Percentiles rank a stretch among this genome's conserved stretches.
Conservation (phyloP, 2,113 vertebrate genomes). For the Synodontis membranacea region DNA sequence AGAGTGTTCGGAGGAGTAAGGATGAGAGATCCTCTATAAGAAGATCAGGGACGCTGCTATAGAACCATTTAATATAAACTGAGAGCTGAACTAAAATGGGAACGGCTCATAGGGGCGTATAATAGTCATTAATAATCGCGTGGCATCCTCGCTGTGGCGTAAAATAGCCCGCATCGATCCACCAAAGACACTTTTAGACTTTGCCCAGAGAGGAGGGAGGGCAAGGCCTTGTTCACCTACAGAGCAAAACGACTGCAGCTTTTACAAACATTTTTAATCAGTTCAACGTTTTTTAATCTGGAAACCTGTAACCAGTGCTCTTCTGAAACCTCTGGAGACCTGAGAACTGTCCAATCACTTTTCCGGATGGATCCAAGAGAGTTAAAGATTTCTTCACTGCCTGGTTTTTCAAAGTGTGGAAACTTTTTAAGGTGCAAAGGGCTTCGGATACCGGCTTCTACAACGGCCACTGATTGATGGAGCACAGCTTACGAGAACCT, state of each 20-base stretch:
- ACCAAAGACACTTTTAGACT: too few species aligned
- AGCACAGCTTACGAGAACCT: neutral
- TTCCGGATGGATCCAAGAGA: neutral
- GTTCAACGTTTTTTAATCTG: neutral
- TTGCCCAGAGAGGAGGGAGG: neutral
- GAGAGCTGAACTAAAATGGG: neutral
- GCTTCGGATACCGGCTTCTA: neutral
- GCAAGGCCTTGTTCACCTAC: neutral
- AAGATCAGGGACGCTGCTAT: too few species aligned
- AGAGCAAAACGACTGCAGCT: neutral
- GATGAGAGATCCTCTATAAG: too few species aligned
- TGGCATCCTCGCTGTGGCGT: too few species aligned
- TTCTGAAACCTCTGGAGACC: neutral
- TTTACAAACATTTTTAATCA: neutral
- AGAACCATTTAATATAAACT: neutral
- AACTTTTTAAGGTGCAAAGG: neutral
- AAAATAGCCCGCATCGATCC: too few species aligned
- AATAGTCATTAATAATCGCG: too few species aligned
- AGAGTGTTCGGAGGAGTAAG: neutral
- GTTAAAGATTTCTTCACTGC: neutral
- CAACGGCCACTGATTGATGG: neutral
- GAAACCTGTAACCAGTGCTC: neutral
- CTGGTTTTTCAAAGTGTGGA: slow-evolving; percentile 4
- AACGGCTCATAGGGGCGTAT: too few species aligned
- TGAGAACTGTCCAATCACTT: neutral